phyloP scores from a whole-genome alignment of 2,113 vertebrate species.

The Hipposideros armiger region DNA sequence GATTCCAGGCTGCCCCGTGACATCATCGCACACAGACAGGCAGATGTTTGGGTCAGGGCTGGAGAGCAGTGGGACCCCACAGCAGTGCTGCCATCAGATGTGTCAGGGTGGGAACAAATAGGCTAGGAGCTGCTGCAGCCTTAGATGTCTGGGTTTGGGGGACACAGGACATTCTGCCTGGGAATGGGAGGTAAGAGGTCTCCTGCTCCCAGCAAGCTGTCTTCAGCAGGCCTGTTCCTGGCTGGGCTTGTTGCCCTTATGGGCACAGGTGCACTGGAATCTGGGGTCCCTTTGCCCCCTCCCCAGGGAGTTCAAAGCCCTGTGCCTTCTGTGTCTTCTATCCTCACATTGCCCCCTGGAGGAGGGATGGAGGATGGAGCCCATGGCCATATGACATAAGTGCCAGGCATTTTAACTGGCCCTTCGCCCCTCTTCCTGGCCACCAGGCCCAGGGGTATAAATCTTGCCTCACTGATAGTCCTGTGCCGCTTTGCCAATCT shows the following conservation, averaged over 20 bases:
- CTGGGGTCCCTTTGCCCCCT: not conserved
- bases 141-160: not conserved
- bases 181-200: too few species aligned
- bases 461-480: not conserved
- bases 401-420: not conserved
- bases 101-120: not conserved
- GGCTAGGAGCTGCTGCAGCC: not conserved
- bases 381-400: too few species aligned
- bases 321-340: not conserved
- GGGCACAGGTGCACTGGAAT: not conserved
- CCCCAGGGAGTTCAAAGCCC: not conserved
- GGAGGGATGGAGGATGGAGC: not conserved
- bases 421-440: not conserved
- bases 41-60: not conserved
- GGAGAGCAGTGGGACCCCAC: fast-evolving
- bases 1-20: fast-evolving
- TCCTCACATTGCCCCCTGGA: conserved; percentile 52
- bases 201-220: not conserved
- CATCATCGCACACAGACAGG: fast-evolving
- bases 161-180: not conserved
- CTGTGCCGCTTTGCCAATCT: not conserved
- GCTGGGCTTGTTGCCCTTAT: too few species aligned
- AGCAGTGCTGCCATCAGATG: fast-evolving
- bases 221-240: not conserved
- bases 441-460: not conserved